phyloP scores from a whole-genome alignment of 2,888 invertebrate genomes.

The Mesopsocus fuscifrons region DNA sequence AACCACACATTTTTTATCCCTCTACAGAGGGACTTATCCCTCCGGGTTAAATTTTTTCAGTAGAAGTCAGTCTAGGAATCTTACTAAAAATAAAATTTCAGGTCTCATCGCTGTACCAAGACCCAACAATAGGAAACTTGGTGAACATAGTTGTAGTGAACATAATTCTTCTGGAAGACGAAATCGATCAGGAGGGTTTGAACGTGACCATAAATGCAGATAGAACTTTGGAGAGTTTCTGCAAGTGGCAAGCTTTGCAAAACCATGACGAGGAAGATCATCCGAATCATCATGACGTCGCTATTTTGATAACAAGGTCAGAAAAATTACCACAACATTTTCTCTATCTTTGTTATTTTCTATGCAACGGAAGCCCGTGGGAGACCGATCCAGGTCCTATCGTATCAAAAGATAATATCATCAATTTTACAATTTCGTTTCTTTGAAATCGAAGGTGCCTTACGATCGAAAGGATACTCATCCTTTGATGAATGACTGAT shows the following conservation, averaged over 20 bases:
- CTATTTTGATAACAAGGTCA: slow-evolving; percentile 56
- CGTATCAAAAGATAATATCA: too few species aligned
- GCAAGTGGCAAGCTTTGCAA: slow-evolving; percentile 57
- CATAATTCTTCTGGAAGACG: slow-evolving; percentile 56
- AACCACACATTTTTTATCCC: too few species aligned
- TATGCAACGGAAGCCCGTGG: too few species aligned
- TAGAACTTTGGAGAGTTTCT: slow-evolving; percentile 63
- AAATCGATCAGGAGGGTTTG: slow-evolving; percentile 34
- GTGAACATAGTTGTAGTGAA: slow-evolving; percentile 79
- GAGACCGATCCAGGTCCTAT: too few species aligned
- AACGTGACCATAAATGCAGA: slow-evolving; percentile 67
- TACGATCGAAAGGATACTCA: too few species aligned
- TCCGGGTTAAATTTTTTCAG: too few species aligned
- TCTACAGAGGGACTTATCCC: too few species aligned
- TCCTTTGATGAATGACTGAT: too few species aligned
- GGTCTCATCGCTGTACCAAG: slow-evolving; percentile 63
- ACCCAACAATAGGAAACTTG: slow-evolving; percentile 76
- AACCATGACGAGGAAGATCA: slow-evolving; percentile 59
- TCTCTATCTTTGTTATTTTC: background rate
- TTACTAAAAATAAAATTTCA: too few species aligned
- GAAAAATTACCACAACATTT: background rate
- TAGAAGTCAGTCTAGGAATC: too few species aligned
- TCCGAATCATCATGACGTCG: slow-evolving; percentile 80
- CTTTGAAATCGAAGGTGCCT: too few species aligned
- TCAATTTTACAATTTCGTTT: too few species aligned